These are phyloP conservation scores for Alectura lathami DNA, from an alignment of 2,113 vertebrate genomes.

Conservation along the genomic window DNA sequence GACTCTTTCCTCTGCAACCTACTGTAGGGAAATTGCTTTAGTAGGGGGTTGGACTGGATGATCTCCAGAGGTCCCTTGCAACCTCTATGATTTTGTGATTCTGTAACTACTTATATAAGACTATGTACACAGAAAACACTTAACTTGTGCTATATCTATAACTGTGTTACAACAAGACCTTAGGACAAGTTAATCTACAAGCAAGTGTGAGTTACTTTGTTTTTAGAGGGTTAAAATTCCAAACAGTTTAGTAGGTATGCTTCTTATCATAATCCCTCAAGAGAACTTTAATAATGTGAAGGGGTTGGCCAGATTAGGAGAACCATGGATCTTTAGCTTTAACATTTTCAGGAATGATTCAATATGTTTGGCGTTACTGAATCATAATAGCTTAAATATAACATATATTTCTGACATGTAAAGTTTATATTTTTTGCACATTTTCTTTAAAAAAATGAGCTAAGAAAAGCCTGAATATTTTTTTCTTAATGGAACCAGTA, in stretches of 20 bases:
- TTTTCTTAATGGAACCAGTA: background rate
- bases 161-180: background rate
- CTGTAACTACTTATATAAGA: background rate
- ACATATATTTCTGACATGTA: background rate
- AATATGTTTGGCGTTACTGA: background rate
- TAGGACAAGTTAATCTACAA: background rate
- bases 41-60: too few relatives aligned
- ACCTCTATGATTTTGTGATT: too few relatives aligned
- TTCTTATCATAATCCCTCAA: background rate
- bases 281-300: background rate
- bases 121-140: background rate
- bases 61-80: too few relatives aligned
- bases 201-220: rapidly evolving
- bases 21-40: too few relatives aligned
- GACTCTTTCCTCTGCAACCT: too few relatives aligned
- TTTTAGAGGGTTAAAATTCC: background rate
- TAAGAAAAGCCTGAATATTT: background rate
- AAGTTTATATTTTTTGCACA: background rate
- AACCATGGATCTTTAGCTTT: background rate
- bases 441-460: background rate
- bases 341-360: background rate
- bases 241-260: background rate
- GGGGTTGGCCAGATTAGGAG: background rate
- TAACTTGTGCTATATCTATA: background rate
- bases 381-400: background rate